phyloP scores from a whole-genome alignment of 1,140 invertebrate genomes.

The Hesperophylax magnus region DNA sequence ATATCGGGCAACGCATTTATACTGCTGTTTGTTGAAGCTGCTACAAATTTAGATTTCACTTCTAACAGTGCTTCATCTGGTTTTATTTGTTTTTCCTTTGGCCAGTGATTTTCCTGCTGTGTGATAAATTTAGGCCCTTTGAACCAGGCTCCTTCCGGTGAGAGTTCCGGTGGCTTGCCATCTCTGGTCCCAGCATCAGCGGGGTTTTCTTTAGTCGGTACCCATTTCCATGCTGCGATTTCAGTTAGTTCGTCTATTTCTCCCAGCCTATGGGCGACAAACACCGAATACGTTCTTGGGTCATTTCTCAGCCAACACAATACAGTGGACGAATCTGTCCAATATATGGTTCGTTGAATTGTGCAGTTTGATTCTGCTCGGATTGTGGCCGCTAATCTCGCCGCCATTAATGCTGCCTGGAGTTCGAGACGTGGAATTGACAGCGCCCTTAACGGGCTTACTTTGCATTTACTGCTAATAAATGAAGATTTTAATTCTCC shows the following conservation, averaged over 20 bases:
- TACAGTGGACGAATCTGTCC: slow-evolving; percentile 62
- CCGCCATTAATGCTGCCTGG: slow-evolving; percentile 52
- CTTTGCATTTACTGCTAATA: too few species aligned
- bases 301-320: slow-evolving; percentile 60
- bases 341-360: slow-evolving; percentile 35
- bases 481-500: too few species aligned
- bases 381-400: too few species aligned
- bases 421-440: slow-evolving; percentile 58
- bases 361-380: too few species aligned
- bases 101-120: too few species aligned
- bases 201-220: slow-evolving; percentile 55
- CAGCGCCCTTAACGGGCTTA: slow-evolving; percentile 51
- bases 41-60: too few species aligned
- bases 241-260: slow-evolving; percentile 61
- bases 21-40: too few species aligned
- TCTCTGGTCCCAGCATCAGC: slow-evolving; percentile 55
- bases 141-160: too few species aligned
- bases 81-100: too few species aligned
- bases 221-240: slow-evolving; percentile 55
- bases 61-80: too few species aligned
- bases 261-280: slow-evolving; percentile 61
- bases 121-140: too few species aligned
- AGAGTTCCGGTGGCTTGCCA: too few species aligned
- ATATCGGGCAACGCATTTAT: slow-evolving; percentile 48
- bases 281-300: slow-evolving; percentile 59